These are phyloP conservation scores for Zaprionus vittiger DNA, from an alignment of 1,140 invertebrate species.

Conservation along the genomic window DNA sequence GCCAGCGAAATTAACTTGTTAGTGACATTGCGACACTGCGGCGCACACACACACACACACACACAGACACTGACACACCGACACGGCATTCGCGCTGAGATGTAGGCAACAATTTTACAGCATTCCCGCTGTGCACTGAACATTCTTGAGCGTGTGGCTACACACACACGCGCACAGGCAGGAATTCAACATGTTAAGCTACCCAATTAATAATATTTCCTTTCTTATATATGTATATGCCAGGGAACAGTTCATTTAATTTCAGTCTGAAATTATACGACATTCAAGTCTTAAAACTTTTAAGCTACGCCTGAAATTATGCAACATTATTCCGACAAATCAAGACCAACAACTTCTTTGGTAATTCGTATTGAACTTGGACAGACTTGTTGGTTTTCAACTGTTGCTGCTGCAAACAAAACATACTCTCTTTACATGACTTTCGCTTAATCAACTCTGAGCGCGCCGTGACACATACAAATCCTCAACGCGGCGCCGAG, in stretches of 20 bases:
- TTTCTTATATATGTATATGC: neutral
- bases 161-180: constrained; percentile 2
- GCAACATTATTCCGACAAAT: neutral
- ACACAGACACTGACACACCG: constrained; percentile 11
- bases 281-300: neutral
- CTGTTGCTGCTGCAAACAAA: constrained; percentile 4
- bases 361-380: neutral
- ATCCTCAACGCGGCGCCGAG: constrained; percentile 54
- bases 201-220: constrained; percentile 10
- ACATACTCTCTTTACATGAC: constrained; percentile 38
- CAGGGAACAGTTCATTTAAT: neutral
- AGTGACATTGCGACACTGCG: constrained; percentile 61
- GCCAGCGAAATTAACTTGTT: constrained; percentile 72
- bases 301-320: neutral
- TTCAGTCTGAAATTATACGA: neutral
- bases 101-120: constrained; percentile 62
- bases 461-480: constrained; percentile 55
- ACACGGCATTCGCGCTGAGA: constrained; percentile 37
- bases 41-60: constrained; percentile 13
- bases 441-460: constrained; percentile 39
- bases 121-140: constrained; percentile 32
- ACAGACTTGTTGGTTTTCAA: neutral
- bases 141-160: constrained; percentile 35
- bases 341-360: neutral
- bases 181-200: constrained; percentile 15